Evolutionary conservation across 2,113 vertebrate species (phyloP).

Genomic region (Lamprotornis superbus): DNA sequence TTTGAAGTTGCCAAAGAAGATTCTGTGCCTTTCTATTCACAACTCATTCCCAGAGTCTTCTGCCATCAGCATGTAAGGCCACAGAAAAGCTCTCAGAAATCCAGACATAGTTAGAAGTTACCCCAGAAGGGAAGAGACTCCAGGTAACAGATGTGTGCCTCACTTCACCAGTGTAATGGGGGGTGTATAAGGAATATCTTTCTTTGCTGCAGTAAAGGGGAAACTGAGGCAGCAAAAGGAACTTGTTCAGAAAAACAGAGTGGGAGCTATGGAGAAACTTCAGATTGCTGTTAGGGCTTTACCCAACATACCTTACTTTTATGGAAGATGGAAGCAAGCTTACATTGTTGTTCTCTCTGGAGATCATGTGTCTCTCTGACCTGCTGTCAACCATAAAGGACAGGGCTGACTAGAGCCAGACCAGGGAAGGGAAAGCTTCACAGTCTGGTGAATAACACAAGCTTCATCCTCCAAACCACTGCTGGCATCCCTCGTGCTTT

Average conservation of each 20-base stretch:
- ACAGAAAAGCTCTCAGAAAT: not conserved
- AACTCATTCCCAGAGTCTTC: not conserved
- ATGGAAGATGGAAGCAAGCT: not conserved
- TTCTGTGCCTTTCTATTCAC: not conserved
- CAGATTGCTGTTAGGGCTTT: not conserved
- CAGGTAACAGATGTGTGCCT: not conserved
- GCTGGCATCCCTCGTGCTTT: not conserved
- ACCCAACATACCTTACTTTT: not conserved
- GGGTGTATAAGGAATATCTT: not conserved
- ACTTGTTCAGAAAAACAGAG: not conserved
- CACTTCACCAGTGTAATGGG: not conserved
- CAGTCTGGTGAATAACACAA: accelerated
- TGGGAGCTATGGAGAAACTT: not conserved
- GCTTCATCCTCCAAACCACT: not conserved
- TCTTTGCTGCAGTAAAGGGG: not conserved
- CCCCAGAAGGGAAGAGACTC: not conserved
- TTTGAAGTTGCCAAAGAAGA: not conserved
- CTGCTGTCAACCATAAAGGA: not conserved
- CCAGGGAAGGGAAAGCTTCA: not conserved
- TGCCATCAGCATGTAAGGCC: not conserved
- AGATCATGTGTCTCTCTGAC: not conserved
- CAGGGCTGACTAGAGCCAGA: not conserved
- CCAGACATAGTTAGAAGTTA: not conserved
- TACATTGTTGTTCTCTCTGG: not conserved
- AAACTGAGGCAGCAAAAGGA: not conserved